Evolutionary conservation across 2,888 invertebrate genomes (phyloP), one percentile per base, ranked within the genome.

Genomic region (Eupithecia abbreviata): DNA sequence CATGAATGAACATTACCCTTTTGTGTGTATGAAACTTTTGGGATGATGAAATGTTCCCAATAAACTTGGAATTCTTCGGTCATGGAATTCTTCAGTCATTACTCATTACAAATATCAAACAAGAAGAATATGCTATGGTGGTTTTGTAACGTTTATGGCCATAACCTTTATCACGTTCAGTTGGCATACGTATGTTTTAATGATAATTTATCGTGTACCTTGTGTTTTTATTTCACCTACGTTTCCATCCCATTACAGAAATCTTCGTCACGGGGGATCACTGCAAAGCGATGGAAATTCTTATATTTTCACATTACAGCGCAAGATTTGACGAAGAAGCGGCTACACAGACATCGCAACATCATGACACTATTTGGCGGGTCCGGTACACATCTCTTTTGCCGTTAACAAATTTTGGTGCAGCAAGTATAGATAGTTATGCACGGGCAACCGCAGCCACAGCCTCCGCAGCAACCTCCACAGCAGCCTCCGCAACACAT

Each of bases 1-100:
- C 68, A 68, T 49, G 62, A 62, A 75, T 69, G 58, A 58, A 67
- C 65, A 58, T 74, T 18, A 18, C 66, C n/a, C 72, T 41, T 70
- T 75, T 71, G 41, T 68, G 43, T 30, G 47, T 45, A 7, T 47
- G 47, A n/a, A 69, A 69, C 47, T 69, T 69, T 69, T 49, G 42
- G 55, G 42, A 30, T 49, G 47, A 43, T 68, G 68, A 68, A 68
- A 47, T 47, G 47, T 71, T 55, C 12, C 12, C 69, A 47, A 18
- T 58, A 7, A 9, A 9, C n/a, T 18, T 58, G 9, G 18, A 58
- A n/a, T 55, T n/a, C 5, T 9, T 18, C 55, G 7, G 55, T 18
- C 9, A 58, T 18, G 9, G 18, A 58, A n/a, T 55, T n/a, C 5
- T 9, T 18, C 55, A n/a, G 55, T 18, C 9, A 58, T 58, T 18